Percentiles rank a stretch among this genome's conserved stretches.
These are phyloP conservation scores for Drosophila antonietae DNA, from an alignment of 2,888 invertebrate species.

Conservation along the genomic window DNA sequence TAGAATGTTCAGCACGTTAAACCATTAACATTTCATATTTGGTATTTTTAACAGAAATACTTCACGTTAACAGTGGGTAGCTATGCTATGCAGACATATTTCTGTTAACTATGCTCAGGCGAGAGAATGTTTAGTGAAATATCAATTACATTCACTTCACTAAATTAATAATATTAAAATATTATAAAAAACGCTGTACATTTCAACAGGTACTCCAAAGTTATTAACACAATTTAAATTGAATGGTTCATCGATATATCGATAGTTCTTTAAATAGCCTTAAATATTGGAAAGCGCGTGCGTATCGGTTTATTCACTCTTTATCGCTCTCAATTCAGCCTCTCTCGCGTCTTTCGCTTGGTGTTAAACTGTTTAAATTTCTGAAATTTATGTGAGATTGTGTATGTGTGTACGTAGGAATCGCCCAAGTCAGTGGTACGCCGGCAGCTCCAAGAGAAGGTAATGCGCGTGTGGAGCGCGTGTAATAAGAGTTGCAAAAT, in stretches of 20 bases:
- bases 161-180: too few relatives aligned
- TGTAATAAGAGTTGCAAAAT: not conserved
- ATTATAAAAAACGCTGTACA: not conserved
- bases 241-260: conserved; percentile 29
- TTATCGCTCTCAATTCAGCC: not conserved
- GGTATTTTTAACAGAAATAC: conserved; percentile 12
- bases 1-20: too few relatives aligned
- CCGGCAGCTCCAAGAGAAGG: conserved; percentile 52
- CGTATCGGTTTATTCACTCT: conserved; percentile 36
- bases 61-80: not conserved
- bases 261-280: conserved; percentile 10
- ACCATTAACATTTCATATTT: not conserved
- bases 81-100: not conserved
- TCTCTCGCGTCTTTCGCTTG: not conserved
- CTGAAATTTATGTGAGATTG: conserved; percentile 5
- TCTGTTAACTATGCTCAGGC: too few relatives aligned
- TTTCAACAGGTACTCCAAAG: not conserved
- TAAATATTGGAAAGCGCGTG: conserved; percentile 27
- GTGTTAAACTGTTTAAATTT: conserved; percentile 39
- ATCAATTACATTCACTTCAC: not conserved
- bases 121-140: not conserved
- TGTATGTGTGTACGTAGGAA: conserved; percentile 20
- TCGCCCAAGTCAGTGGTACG: conserved; percentile 43
- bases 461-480: conserved; percentile 1
- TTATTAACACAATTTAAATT: not conserved